Evolutionary conservation across 2,797 vertebrate genomes (phyloP), one percentile per base, ranked within the genome.

Genomic region (Mallotus villosus): DNA sequence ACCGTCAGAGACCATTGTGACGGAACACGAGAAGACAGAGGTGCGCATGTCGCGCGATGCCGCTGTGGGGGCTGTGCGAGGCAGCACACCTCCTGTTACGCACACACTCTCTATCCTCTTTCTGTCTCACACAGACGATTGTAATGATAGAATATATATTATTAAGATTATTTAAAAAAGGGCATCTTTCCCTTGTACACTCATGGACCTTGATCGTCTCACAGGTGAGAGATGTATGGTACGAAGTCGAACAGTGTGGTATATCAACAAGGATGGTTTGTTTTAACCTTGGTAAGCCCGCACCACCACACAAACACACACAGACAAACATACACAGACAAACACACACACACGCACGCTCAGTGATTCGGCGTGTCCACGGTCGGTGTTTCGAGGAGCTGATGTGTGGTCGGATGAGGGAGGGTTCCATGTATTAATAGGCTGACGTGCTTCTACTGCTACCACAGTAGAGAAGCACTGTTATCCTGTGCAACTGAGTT

Each of bases 201-300:
- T n/a, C 63, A 1, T 66, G 14, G 61, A 24, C 60, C 53, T 69
- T 32, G 63, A 21, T 62, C 22, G 5, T 53, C 22, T 57, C 6
- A 5, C 60, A 88, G 70, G 83, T 89, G 0, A 92, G 80, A 65
- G 96, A 96, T 0, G 91, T 93, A 14, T 99, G 97, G 97, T 99
- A 97, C 0, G 95, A 98, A 76, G 94, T 94, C 0, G 94, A 67
- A 93, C 93, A 2, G 95, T 98, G 61, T 99, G 97, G 97, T 95
- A 92, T 1, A 34, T 93, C 22, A 93, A 94, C 83, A 95, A 94
- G 81, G 95, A 96, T 0, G 94, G 94, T 1, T 97, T 94, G 94
- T 1, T 97, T 94, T 74, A 82, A 78, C 0, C 93, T 92, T 0
- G 97, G 97, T 99, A 91, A 94, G 89, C n/a, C n/a, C n/a, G n/a